These are phyloP conservation scores for Formica exsecta DNA, from an alignment of 1,140 invertebrate genomes.

Conservation along the genomic window DNA sequence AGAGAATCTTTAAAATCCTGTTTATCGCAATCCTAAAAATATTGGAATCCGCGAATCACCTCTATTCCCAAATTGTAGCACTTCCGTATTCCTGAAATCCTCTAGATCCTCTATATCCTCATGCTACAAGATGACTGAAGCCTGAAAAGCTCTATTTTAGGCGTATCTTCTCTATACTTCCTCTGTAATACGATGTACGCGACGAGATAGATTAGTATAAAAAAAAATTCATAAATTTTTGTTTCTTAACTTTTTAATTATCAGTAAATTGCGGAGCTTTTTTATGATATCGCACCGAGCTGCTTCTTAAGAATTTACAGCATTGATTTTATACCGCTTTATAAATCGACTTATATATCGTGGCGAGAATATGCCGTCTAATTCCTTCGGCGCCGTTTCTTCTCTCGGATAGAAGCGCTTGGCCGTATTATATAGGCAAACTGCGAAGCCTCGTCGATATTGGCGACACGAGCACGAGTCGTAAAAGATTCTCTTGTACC, in stretches of 20 bases:
- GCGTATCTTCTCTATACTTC: background rate
- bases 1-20: background rate
- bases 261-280: background rate
- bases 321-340: background rate
- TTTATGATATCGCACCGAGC: background rate
- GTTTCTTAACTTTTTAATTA: background rate
- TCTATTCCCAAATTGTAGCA: slow-evolving; percentile 32
- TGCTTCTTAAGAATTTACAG: background rate
- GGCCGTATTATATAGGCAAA: slow-evolving; percentile 71
- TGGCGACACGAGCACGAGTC: slow-evolving; percentile 68
- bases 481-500: slow-evolving; percentile 74
- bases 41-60: background rate
- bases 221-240: background rate
- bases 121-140: slow-evolving; percentile 1
- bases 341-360: slow-evolving; percentile 15
- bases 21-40: background rate
- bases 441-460: slow-evolving; percentile 75
- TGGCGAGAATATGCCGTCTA: slow-evolving; percentile 28
- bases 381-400: slow-evolving; percentile 32
- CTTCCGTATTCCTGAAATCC: background rate
- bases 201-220: background rate
- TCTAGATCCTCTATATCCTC: background rate
- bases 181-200: background rate
- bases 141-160: background rate
- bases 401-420: background rate